These are phyloP conservation scores for Epinephelus awoara DNA, from an alignment of 2,797 vertebrate species.

Conservation along the genomic window DNA sequence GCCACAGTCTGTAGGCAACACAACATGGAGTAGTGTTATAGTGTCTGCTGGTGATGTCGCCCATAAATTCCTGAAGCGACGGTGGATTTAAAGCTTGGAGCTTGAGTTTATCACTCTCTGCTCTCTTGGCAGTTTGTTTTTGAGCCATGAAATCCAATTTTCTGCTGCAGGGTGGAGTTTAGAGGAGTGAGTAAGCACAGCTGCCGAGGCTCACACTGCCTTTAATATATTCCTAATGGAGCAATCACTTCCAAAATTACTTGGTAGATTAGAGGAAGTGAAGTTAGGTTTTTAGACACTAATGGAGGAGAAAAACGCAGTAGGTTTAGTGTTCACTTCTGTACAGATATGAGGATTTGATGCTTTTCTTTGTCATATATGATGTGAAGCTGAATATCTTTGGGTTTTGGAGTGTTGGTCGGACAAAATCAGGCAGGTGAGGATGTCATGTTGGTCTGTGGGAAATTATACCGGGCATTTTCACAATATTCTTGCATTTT, in stretches of 20 bases:
- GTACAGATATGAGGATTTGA: neutral
- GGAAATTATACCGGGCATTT: neutral
- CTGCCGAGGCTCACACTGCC: neutral
- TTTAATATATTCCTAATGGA: constrained; percentile 9
- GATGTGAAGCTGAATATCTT: neutral
- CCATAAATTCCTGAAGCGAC: neutral
- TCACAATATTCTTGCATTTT: neutral
- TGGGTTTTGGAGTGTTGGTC: neutral
- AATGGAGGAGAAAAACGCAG: neutral
- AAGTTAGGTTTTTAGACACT: neutral
- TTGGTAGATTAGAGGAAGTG: neutral
- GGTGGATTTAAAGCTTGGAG: neutral
- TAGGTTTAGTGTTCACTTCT: neutral
- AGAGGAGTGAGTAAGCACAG: neutral
- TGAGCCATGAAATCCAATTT: constrained; percentile 31
- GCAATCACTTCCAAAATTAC: constrained; percentile 1
- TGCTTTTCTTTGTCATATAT: neutral
- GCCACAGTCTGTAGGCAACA: neutral
- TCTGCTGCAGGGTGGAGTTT: constrained; percentile 30
- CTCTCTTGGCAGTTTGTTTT: constrained; percentile 16
- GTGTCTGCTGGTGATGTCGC: neutral
- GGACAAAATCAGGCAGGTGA: neutral
- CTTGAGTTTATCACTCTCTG: constrained; percentile 10
- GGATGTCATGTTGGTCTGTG: neutral
- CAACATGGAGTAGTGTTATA: neutral